Conservation (phyloP, 2,888 invertebrate genomes). For the Fissipunctia ypsillon region DNA sequence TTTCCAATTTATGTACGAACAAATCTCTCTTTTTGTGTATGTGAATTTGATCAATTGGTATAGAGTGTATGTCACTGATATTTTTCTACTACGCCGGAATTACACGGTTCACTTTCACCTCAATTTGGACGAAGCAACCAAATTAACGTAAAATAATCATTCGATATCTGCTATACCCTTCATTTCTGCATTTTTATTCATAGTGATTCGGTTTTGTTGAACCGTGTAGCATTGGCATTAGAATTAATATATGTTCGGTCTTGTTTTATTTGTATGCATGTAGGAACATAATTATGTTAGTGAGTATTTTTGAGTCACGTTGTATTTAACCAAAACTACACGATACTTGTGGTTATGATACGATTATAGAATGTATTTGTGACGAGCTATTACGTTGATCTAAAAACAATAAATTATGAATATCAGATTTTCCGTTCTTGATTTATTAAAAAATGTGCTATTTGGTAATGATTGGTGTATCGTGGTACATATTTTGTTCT, state of each 20-base stretch:
- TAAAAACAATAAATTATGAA: not conserved
- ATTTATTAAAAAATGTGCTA: not conserved
- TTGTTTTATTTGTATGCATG: conserved; percentile 56
- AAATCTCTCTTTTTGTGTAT: conserved; percentile 63
- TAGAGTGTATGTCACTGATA: conserved; percentile 47
- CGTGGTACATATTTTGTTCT: conserved; percentile 2
- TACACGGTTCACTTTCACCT: conserved; percentile 31
- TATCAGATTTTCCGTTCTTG: not conserved
- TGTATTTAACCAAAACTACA: conserved; percentile 35
- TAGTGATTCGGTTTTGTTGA: conserved; percentile 21
- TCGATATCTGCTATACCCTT: not conserved
- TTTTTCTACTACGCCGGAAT: conserved; percentile 32
- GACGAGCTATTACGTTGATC: not conserved
- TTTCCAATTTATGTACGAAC: conserved; percentile 67
- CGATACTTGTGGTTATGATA: conserved; percentile 38
- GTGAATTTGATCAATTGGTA: conserved; percentile 63
- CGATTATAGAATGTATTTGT: conserved; percentile 1
- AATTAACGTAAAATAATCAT: not conserved
- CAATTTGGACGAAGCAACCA: conserved; percentile 1
- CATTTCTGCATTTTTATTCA: not conserved
- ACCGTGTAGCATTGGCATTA: conserved; percentile 29
- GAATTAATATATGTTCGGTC: conserved; percentile 32
- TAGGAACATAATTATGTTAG: conserved; percentile 38
- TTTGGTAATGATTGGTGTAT: conserved; percentile 11
- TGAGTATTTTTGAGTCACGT: conserved; percentile 29